Evolutionary conservation across 2,888 invertebrate species (phyloP).

Genomic region (Eulithis testata): DNA sequence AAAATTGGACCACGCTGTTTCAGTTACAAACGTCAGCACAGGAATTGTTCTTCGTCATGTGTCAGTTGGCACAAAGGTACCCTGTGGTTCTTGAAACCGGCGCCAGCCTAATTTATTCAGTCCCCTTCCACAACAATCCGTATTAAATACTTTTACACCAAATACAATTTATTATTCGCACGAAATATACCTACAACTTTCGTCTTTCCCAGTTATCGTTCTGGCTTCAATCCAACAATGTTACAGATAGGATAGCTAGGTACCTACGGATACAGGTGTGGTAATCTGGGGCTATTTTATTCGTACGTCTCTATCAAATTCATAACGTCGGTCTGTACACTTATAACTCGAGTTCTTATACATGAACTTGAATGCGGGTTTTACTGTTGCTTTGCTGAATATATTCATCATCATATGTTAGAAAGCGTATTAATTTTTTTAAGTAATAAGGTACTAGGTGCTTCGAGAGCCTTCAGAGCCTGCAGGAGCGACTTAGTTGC

Average conservation of each 20-base stretch:
- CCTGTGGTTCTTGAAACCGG: slow-evolving; percentile 24
- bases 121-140: slow-evolving; percentile 40
- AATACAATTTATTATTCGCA: slow-evolving; percentile 40
- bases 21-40: no score
- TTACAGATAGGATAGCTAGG: slow-evolving; percentile 9
- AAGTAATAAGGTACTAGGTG: no score
- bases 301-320: slow-evolving; percentile 58
- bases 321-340: slow-evolving; percentile 9
- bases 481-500: no score
- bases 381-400: no score
- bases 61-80: slow-evolving; percentile 7
- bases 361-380: no score
- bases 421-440: no score
- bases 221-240: slow-evolving; percentile 64
- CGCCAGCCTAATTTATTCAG: slow-evolving; percentile 35
- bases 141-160: slow-evolving; percentile 36
- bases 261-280: slow-evolving; percentile 62
- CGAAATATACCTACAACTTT: slow-evolving; percentile 26
- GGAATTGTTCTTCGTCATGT: not conserved
- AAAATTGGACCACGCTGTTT: no score
- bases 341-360: not conserved
- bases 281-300: slow-evolving; percentile 59
- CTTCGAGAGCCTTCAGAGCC: no score
- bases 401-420: no score
- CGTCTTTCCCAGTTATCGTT: slow-evolving; percentile 49